Conservation (phyloP, 1,140 invertebrate species). For the Atta texana region DNA sequence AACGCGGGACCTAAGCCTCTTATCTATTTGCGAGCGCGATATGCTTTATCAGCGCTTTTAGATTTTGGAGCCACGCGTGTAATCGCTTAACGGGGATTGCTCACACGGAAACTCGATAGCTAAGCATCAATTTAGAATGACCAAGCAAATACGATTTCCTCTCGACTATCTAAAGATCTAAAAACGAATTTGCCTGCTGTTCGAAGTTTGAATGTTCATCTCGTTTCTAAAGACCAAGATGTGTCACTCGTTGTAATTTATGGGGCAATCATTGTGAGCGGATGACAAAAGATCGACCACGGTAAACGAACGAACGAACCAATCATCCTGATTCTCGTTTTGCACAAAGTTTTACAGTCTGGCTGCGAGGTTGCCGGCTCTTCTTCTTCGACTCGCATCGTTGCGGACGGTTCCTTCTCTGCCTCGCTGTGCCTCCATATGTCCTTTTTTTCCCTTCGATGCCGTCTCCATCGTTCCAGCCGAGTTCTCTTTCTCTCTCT, state of each 20-base stretch:
- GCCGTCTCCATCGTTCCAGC: constrained; percentile 43
- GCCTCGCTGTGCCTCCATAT: constrained; percentile 40
- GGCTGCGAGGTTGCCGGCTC: constrained; percentile 80
- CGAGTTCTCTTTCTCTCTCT: constrained; percentile 14
- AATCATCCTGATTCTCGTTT: constrained; percentile 75
- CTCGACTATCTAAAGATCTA: neutral
- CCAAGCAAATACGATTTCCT: neutral
- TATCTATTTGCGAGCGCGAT: neutral
- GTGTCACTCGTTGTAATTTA: neutral
- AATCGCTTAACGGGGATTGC: neutral
- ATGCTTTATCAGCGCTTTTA: neutral
- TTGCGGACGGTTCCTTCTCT: constrained; percentile 57
- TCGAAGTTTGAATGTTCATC: neutral
- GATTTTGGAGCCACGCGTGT: neutral
- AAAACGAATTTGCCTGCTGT: neutral
- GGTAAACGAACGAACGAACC: constrained; percentile 61
- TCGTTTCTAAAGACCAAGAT: neutral
- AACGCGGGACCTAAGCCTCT: neutral
- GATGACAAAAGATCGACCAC: constrained; percentile 65
- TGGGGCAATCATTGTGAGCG: constrained; percentile 16
- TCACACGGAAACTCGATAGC: neutral
- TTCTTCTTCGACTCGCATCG: constrained; percentile 66
- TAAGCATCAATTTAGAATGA: neutral
- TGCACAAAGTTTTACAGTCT: constrained; percentile 77
- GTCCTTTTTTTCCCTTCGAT: constrained; percentile 41